Conservation (phyloP, 1,140 invertebrate species). For the Centruroides sculpturatus region DNA sequence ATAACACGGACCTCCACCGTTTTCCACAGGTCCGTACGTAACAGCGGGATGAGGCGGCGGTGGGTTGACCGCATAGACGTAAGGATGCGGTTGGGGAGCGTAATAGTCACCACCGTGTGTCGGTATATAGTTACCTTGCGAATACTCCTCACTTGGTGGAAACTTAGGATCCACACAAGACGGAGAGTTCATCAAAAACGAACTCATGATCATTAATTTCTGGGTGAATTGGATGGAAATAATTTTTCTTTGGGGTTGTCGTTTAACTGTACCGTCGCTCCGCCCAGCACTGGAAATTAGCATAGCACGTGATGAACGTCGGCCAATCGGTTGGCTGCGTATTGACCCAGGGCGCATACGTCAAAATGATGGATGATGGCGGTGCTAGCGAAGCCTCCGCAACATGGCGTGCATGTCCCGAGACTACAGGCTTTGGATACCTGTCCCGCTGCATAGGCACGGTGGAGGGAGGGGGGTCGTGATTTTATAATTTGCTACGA, state of each 20-base stretch:
- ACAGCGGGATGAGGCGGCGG: neutral
- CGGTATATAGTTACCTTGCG: slow-evolving; percentile 65
- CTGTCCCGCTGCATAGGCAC: neutral
- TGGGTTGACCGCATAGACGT: slow-evolving; percentile 4
- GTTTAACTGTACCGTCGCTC: slow-evolving; percentile 23
- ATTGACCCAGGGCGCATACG: slow-evolving; percentile 9
- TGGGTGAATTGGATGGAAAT: slow-evolving; percentile 35
- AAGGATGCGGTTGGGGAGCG: slow-evolving; percentile 1
- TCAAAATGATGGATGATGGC: slow-evolving; percentile 7
- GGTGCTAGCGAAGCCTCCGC: neutral
- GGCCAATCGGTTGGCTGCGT: slow-evolving; percentile 32
- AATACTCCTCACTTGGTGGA: slow-evolving; percentile 72
- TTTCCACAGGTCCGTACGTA: neutral
- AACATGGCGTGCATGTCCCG: slow-evolving; percentile 5
- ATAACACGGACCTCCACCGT: neutral
- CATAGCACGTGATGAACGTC: slow-evolving; percentile 38
- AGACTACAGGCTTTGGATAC: neutral
- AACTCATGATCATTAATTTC: slow-evolving; percentile 63
- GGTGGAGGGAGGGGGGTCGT: neutral
- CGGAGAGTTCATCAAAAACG: slow-evolving; percentile 68
- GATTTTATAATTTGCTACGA: no score
- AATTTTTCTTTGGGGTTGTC: slow-evolving; percentile 30
- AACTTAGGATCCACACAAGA: slow-evolving; percentile 50
- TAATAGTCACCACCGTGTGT: slow-evolving; percentile 24
- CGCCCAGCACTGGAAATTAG: slow-evolving; percentile 39